phyloP scores from a whole-genome alignment of 1,140 invertebrate genomes.

The Drosophila kanapiae region DNA sequence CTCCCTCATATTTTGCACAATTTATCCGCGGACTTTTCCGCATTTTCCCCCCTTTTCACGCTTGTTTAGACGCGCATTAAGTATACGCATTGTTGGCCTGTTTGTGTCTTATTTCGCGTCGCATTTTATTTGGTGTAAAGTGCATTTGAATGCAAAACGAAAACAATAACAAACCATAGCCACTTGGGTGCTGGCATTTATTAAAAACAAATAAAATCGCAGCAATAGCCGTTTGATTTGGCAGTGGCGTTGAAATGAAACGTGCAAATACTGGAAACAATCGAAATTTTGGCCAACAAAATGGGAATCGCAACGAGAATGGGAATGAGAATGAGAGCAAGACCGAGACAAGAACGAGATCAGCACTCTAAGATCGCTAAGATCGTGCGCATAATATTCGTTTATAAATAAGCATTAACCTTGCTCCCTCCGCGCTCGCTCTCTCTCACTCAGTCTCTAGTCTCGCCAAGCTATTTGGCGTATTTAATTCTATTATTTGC shows the following conservation, averaged over 20 bases:
- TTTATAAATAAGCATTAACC: conserved; percentile 78
- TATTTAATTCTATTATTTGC: conserved; percentile 53
- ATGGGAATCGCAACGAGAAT: conserved; percentile 5
- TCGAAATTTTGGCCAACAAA: conserved; percentile 13
- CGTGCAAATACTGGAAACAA: conserved; percentile 49
- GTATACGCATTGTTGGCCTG: conserved; percentile 62
- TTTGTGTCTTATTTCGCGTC: conserved; percentile 42
- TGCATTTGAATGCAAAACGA: conserved; percentile 45
- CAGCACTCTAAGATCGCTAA: conserved; percentile 32
- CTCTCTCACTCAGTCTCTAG: conserved; percentile 1
- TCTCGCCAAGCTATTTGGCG: conserved; percentile 26
- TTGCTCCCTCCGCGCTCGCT: conserved; percentile 39
- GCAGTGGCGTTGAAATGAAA: conserved; percentile 30
- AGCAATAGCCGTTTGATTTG: conserved; percentile 16
- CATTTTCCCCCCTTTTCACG: conserved; percentile 31
- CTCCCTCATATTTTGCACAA: not conserved
- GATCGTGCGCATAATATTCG: conserved; percentile 61
- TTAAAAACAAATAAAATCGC: conserved; percentile 28
- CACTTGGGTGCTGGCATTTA: not conserved
- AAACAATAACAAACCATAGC: conserved; percentile 41
- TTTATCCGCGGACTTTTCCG: conserved; percentile 3
- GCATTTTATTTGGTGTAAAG: conserved; percentile 61
- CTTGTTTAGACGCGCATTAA: conserved; percentile 59
- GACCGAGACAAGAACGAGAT: conserved; percentile 32
- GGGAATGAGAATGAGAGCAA: not conserved